Conservation (phyloP, 1,140 invertebrate genomes). For the Aphelenchoides fujianensis region DNA sequence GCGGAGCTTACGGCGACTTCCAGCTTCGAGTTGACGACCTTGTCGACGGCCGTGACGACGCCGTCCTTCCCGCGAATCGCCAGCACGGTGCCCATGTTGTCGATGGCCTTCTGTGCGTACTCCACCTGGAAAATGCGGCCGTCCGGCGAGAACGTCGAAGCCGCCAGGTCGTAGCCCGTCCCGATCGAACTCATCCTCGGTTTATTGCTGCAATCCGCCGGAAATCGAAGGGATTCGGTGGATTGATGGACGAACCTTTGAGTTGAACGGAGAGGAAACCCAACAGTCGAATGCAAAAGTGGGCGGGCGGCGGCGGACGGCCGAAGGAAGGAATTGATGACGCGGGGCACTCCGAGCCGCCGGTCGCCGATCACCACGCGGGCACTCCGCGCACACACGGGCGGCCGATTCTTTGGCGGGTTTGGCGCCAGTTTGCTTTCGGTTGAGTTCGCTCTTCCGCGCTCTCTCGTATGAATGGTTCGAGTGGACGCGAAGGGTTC, state of each 20-base stretch:
- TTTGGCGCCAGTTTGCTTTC: no score
- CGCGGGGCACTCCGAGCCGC: background rate
- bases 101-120: slow-evolving; percentile 97
- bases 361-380: background rate
- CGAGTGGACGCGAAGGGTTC: background rate
- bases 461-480: no score
- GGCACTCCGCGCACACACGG: background rate
- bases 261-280: background rate
- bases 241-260: no score
- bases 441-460: no score
- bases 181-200: slow-evolving; percentile 85
- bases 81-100: slow-evolving; percentile 94
- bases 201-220: no score
- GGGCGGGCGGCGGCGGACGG: background rate
- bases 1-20: slow-evolving; percentile 72
- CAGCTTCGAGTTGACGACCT: slow-evolving; percentile 91
- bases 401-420: no score
- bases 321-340: background rate
- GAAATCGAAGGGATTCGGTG: no score
- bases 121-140: slow-evolving; percentile 76
- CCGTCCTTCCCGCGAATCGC: slow-evolving; percentile 91
- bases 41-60: slow-evolving; percentile 94
- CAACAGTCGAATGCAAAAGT: background rate
- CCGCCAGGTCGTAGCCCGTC: slow-evolving; percentile 87
- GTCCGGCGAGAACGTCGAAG: slow-evolving; percentile 98